Conservation (phyloP, 2,888 invertebrate genomes). For the Dryobotodes eremita region DNA sequence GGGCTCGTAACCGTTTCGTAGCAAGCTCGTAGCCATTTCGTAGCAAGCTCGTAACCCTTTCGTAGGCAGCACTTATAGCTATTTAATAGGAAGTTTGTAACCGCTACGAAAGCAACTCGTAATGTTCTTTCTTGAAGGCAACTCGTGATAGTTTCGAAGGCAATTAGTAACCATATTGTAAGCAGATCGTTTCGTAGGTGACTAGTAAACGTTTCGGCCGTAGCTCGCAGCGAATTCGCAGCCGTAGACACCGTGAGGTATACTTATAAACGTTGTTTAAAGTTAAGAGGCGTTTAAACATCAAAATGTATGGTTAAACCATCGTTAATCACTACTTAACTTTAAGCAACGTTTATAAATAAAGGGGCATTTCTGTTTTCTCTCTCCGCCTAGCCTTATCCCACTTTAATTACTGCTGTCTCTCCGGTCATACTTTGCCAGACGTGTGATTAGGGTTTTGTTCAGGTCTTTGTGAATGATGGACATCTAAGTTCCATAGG, state of each 20-base stretch:
- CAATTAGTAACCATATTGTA: background rate
- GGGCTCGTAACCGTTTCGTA: background rate
- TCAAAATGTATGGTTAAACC: too few species aligned
- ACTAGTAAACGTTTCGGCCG: background rate
- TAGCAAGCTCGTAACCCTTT: background rate
- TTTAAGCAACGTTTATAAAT: too few species aligned
- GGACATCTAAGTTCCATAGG: background rate
- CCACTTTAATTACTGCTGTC: background rate
- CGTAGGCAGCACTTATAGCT: background rate
- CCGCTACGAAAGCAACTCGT: background rate
- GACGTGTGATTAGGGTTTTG: background rate
- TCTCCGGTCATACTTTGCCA: background rate
- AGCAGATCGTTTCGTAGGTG: background rate
- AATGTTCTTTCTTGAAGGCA: background rate
- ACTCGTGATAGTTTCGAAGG: too few species aligned
- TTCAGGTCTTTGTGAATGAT: background rate
- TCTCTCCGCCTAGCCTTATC: background rate
- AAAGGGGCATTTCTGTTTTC: background rate
- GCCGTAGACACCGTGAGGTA: too few species aligned
- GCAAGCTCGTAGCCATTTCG: background rate
- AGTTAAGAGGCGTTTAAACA: too few species aligned
- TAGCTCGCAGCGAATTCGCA: background rate
- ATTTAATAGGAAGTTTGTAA: conserved; percentile 12
- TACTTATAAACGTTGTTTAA: too few species aligned
- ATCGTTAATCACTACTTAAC: too few species aligned